Evolutionary conservation across 2,797 vertebrate species (phyloP).

Genomic region (Botia almorhae): DNA sequence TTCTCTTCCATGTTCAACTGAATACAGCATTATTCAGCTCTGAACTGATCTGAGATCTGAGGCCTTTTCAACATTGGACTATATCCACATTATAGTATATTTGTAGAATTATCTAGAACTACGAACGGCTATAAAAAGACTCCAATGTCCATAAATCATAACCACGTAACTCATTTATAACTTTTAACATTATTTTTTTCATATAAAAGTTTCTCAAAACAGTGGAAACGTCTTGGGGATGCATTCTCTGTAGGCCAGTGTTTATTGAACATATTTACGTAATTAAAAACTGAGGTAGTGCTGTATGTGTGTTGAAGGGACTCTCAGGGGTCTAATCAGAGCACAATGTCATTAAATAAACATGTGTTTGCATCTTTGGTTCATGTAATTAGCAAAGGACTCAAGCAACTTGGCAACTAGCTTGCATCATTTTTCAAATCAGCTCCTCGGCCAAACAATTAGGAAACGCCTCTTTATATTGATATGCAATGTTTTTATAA

Average conservation of each 20-base stretch:
- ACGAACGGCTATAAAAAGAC: background rate
- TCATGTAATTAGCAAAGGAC: constrained; percentile 21
- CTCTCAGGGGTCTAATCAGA: constrained; percentile 44
- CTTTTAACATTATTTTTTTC: too few species aligned
- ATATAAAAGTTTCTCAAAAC: background rate
- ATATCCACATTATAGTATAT: too few species aligned
- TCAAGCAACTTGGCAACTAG: background rate
- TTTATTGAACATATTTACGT: constrained; percentile 48
- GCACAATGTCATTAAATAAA: constrained; percentile 46
- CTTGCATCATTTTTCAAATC: constrained; percentile 40
- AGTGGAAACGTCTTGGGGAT: background rate
- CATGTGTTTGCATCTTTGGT: constrained; percentile 48
- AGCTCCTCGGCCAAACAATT: constrained; percentile 35
- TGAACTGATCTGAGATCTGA: too few species aligned
- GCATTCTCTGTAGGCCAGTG: constrained; percentile 6
- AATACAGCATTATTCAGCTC: too few species aligned
- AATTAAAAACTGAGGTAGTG: constrained; percentile 17
- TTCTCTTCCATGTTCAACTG: too few species aligned
- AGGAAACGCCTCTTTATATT: constrained; percentile 19
- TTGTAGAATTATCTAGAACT: too few species aligned
- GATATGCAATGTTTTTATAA: too few species aligned
- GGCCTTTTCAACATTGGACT: too few species aligned
- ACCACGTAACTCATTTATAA: background rate
- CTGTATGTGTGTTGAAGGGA: background rate
- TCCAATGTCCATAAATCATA: constrained; percentile 5